Evolutionary conservation across 2,888 invertebrate genomes (phyloP), one percentile per base, ranked within the genome.

Genomic region (Aromia moschata): DNA sequence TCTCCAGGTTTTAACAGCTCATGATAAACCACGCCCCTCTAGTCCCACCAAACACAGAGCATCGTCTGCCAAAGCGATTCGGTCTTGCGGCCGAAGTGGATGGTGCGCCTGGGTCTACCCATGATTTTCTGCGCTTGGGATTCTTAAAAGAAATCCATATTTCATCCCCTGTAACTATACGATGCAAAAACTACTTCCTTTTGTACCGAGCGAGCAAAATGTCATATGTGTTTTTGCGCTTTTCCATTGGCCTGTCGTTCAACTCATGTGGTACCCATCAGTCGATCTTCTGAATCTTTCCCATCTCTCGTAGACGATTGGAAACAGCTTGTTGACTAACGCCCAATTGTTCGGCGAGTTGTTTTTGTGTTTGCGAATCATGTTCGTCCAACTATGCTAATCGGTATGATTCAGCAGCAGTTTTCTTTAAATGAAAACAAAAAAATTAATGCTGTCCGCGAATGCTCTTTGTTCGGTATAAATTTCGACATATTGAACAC

Each of bases 41-140:
- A 54, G 56, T 58, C 65, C 58, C 61, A 61, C 47, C 55, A 65
- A 54, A 65, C 61, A 53, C 65, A 61, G 47, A 62, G 52, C 55
- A 60, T 65, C 47, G 45, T 63, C 60, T 62, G 25, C 58, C 56
- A 54, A 40, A 60, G 46, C 62, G 47, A 64, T 57, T 56, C 53
- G 62, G 57, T 20, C 37, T 59, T 60, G 57, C 38, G 31, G 62
- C 53, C 53, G 62, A 64, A 58, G 44, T 54, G 31, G 52, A 15
- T 12, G 36, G 44, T 16, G 4, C 14, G 11, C 46, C 20, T 18
- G 46, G 46, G 20, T 2, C n/a, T 25, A 45, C 25, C 46, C 46
- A 45, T 30, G 46, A 45, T 45, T n/a, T 45, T 45, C 20, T 18
- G 11, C 25, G 46, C 30, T 45, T 45, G 11, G 11, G 46, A 25